phyloP scores from a whole-genome alignment of 2,113 vertebrate genomes.

The Thermophis baileyi region DNA sequence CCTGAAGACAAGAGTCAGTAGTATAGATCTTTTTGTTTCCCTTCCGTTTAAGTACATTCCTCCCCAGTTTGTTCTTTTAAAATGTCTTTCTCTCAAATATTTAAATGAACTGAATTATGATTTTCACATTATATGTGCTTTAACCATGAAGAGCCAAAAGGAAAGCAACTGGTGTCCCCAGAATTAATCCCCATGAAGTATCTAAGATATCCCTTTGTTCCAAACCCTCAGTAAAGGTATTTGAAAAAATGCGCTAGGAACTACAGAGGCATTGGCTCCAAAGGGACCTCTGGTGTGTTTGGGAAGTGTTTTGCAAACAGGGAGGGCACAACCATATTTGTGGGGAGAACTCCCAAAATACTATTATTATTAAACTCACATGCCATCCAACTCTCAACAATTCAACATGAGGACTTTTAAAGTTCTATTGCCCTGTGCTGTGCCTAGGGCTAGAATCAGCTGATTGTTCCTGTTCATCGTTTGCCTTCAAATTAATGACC shows the following conservation, averaged over 20 bases:
- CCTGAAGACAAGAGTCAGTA: not conserved
- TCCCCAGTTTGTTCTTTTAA: not conserved
- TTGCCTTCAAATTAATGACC: not conserved
- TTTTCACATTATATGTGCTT: not conserved
- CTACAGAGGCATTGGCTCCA: not conserved
- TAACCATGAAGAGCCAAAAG: not conserved
- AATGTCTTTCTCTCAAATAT: constrained; percentile 3
- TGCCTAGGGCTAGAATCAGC: not conserved
- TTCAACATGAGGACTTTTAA: not conserved
- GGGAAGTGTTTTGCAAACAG: not conserved
- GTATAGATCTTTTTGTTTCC: not conserved
- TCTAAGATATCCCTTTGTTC: not conserved
- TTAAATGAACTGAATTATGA: not conserved
- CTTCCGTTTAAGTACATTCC: not conserved
- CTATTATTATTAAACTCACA: not conserved
- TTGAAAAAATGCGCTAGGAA: not conserved
- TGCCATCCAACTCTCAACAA: not conserved
- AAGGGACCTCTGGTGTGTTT: not conserved
- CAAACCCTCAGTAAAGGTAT: not conserved
- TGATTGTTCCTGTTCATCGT: not conserved
- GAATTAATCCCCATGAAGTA: not conserved
- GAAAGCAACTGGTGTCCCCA: not conserved
- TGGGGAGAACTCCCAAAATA: not conserved
- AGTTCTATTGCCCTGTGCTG: not conserved
- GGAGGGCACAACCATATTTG: not conserved